A percentile compares a stretch with the other conserved stretches of the same genome.
phyloP scores from a whole-genome alignment of 2,888 invertebrate species.

The Platycheirus albimanus region DNA sequence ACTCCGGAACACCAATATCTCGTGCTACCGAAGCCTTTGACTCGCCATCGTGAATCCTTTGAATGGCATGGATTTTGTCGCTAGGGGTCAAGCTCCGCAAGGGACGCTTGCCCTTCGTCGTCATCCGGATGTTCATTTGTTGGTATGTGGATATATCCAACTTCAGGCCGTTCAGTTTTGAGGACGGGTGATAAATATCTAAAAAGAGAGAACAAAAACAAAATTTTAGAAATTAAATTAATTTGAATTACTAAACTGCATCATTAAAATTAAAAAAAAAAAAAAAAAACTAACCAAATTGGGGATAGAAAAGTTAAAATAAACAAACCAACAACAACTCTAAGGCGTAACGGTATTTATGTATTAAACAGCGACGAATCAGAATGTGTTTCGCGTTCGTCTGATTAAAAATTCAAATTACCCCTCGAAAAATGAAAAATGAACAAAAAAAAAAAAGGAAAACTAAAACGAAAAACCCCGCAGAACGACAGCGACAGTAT shows the following conservation, averaged over 20 bases:
- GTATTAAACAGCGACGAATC: constrained; percentile 60
- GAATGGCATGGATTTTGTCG: constrained; percentile 92
- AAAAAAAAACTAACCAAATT: constrained; percentile 22
- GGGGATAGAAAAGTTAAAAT: neutral
- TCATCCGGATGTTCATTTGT: constrained; percentile 84
- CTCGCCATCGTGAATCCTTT: constrained; percentile 92
- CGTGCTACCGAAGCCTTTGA: constrained; percentile 93
- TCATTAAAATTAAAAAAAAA: no score
- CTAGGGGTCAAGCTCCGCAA: constrained; percentile 89
- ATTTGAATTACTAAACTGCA: constrained; percentile 16
- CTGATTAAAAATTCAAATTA: constrained; percentile 71
- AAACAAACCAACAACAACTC: constrained; percentile 24
- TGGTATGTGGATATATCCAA: constrained; percentile 82
- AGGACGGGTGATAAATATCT: constrained; percentile 75
- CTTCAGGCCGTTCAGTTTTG: constrained; percentile 81
- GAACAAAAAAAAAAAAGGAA: constrained; percentile 41
- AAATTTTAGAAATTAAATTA: constrained; percentile 23
- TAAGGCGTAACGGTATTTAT: constrained; percentile 24
- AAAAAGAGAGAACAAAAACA: constrained; percentile 67
- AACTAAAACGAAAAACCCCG: constrained; percentile 35
- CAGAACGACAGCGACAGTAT: constrained; percentile 47
- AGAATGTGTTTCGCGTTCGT: constrained; percentile 65
- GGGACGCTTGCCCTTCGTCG: constrained; percentile 90
- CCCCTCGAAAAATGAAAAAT: constrained; percentile 55
- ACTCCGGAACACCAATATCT: constrained; percentile 93